Percentiles rank a stretch among this genome's conserved stretches.
Conservation (phyloP, 2,113 vertebrate genomes). For the Rhinichthys klamathensis region DNA sequence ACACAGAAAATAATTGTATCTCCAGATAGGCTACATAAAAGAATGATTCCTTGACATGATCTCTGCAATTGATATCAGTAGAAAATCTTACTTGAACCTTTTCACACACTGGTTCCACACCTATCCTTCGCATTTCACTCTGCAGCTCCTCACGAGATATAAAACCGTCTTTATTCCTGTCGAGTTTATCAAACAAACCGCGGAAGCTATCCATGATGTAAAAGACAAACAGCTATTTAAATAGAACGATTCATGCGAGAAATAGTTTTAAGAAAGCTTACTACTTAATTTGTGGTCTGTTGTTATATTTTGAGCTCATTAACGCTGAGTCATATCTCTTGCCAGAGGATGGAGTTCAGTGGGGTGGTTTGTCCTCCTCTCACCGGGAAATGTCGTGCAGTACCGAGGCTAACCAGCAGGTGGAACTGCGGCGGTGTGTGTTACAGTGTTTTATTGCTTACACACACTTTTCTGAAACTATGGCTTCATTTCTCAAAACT, state of each 20-base stretch:
- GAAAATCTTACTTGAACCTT: conserved; percentile 69
- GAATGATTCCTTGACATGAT: neutral
- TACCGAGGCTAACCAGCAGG: conserved; percentile 56
- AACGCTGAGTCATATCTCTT: conserved; percentile 69
- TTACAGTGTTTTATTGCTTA: too few relatives aligned
- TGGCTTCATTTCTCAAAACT: too few relatives aligned
- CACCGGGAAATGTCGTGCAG: neutral
- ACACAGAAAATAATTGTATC: neutral
- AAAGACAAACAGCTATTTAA: neutral
- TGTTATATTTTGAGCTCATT: conserved; percentile 49
- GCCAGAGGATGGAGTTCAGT: neutral
- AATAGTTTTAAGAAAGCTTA: neutral
- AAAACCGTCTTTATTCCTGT: conserved; percentile 72
- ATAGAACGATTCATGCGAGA: too few relatives aligned
- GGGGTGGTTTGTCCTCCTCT: neutral
- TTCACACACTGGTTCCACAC: conserved; percentile 64
- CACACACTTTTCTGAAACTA: too few relatives aligned
- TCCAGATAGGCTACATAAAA: neutral
- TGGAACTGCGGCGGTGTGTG: conserved; percentile 55
- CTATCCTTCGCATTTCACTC: conserved; percentile 73
- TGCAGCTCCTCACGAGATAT: conserved; percentile 72
- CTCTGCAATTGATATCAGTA: neutral
- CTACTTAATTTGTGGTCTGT: neutral
- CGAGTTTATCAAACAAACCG: conserved; percentile 72
- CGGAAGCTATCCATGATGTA: conserved; percentile 71